phyloP scores from a whole-genome alignment of 2,888 invertebrate species.

The Drosophila vallismaia region DNA sequence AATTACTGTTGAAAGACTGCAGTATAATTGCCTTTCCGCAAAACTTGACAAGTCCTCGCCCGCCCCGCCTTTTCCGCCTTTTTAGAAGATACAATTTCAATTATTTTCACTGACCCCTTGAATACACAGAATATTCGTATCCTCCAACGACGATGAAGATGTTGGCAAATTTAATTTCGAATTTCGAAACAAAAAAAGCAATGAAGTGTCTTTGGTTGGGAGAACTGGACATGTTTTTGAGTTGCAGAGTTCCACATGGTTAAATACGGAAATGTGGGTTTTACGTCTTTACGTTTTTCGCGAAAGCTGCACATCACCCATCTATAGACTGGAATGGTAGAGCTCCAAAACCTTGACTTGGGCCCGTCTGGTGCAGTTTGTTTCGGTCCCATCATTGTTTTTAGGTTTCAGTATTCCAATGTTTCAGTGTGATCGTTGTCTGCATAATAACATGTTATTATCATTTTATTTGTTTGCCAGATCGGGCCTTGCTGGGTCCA shows the following conservation, averaged over 20 bases:
- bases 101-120: not conserved
- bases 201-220: constrained; percentile 42
- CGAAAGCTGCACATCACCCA: constrained; percentile 25
- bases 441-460: constrained; percentile 81
- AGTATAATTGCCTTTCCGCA: constrained; percentile 41
- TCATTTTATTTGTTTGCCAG: constrained; percentile 75
- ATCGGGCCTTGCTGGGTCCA: constrained; percentile 47
- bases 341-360: not conserved
- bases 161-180: constrained; percentile 40
- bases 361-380: constrained; percentile 36
- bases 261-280: constrained; percentile 72
- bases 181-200: constrained; percentile 12
- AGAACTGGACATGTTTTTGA: constrained; percentile 43
- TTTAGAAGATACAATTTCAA: constrained; percentile 29
- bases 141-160: constrained; percentile 29
- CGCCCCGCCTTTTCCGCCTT: constrained; percentile 17
- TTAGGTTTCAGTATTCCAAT: constrained; percentile 17
- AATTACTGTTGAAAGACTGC: constrained; percentile 43
- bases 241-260: constrained; percentile 76
- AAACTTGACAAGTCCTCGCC: constrained; percentile 16
- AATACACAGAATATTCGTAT: not conserved
- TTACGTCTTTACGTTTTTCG: constrained; percentile 19
- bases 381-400: constrained; percentile 71
- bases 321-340: constrained; percentile 25
- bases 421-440: constrained; percentile 44